Evolutionary conservation across 2,797 vertebrate genomes (phyloP), one percentile per base, ranked within the genome.

Genomic region (Acrocephalus scirpaceus): DNA sequence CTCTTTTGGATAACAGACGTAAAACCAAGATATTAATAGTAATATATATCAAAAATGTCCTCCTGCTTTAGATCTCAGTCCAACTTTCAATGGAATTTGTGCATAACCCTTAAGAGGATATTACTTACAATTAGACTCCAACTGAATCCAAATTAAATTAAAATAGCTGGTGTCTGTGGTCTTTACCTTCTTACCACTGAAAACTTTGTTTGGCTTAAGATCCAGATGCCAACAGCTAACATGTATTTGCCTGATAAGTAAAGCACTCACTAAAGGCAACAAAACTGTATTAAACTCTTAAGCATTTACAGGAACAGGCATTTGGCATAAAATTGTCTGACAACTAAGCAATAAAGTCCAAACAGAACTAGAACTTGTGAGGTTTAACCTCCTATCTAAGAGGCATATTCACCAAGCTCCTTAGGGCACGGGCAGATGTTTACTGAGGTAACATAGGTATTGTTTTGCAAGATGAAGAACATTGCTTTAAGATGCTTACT

Each of bases 81-180:
- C 38, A 88, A 30, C 11, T 86, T 81, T 30, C 56, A 83, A 3
- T 16, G 11, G 58, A 88, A 85, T 89, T 91, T 73, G 54, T 20
- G 13, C 45, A 38, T 38, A 78, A 67, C 34, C 32, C 69, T 87
- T 67, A 53, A 76, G 92, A 98, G 94, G 91, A 95, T 97, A 95
- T 95, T 93, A 88, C 92, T 96, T 56, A 73, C 84, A 67, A 50
- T 84, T 74, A 51, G 38, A 36, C 11, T 97, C 91, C 80, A 96
- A 71, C 70, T 96, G 95, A 97, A 97, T 85, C 92, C 90, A n/a
- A 94, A 62, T 93, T 97, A 97, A 95, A 93, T 89, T 9, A 95
- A 97, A 97, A 96, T 96, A 96, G 91, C 86, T 78, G 16, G 17
- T 97, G 83, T 97, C 94, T 95, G 45, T 75, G 71, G 23, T 29